phyloP scores from a whole-genome alignment of 2,888 invertebrate genomes.

The Leptothorax acervorum region DNA sequence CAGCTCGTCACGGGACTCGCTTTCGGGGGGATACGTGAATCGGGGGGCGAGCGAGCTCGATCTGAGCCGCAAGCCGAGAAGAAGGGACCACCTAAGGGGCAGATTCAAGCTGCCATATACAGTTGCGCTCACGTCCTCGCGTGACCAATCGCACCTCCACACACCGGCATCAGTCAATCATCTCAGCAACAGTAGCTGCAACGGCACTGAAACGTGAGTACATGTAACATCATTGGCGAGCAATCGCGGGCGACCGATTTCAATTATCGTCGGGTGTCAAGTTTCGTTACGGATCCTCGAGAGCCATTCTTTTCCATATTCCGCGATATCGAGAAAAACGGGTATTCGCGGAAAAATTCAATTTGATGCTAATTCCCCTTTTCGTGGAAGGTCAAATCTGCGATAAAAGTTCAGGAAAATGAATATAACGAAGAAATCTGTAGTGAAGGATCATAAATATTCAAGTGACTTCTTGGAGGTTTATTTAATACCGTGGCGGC shows the following conservation, averaged over 20 bases:
- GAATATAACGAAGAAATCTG: constrained; percentile 40
- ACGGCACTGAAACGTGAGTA: constrained; percentile 89
- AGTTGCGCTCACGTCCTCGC: constrained; percentile 90
- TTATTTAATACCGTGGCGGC: constrained; percentile 19
- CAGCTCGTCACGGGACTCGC: constrained; percentile 91
- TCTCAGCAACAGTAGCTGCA: constrained; percentile 88
- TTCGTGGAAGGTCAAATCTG: neutral
- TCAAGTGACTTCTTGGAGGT: constrained; percentile 38
- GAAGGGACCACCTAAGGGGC: constrained; percentile 88
- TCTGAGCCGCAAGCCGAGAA: constrained; percentile 90
- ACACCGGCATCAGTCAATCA: constrained; percentile 88
- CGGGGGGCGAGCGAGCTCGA: constrained; percentile 91
- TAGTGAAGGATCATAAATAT: constrained; percentile 45
- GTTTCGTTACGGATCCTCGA: neutral
- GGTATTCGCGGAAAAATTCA: constrained; percentile 41
- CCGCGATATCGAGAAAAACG: neutral
- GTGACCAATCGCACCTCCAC: constrained; percentile 91
- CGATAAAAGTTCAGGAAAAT: constrained; percentile 19
- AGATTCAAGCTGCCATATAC: constrained; percentile 89
- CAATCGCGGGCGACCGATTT: constrained; percentile 10
- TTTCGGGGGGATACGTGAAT: constrained; percentile 90
- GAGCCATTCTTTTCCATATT: neutral
- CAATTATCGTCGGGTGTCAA: constrained; percentile 30
- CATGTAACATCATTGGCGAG: neutral
- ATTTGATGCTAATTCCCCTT: constrained; percentile 46